Evolutionary conservation across 2,888 invertebrate species (phyloP).

Genomic region (Dryobotodes eremita): DNA sequence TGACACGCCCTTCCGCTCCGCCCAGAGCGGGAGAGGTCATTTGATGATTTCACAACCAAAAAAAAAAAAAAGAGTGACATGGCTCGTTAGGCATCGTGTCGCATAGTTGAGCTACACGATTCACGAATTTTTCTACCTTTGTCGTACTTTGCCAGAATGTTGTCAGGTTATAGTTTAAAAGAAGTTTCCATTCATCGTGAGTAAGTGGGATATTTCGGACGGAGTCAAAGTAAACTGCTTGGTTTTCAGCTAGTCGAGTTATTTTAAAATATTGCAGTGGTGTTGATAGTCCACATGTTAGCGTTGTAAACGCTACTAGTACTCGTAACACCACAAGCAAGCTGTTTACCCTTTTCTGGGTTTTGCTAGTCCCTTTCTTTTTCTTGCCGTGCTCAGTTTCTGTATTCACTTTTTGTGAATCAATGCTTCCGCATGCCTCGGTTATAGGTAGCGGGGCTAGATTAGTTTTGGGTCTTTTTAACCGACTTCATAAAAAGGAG

Average conservation of each 20-base stretch:
- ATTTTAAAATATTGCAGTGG: slow-evolving; percentile 7
- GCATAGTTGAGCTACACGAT: not conserved
- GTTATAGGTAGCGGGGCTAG: slow-evolving; percentile 8
- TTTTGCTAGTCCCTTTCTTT: not conserved
- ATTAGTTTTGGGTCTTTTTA: slow-evolving; percentile 21
- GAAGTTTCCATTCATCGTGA: slow-evolving; percentile 21
- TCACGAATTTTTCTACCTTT: slow-evolving; percentile 2
- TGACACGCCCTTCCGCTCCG: too few species aligned
- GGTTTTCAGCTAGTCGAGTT: not conserved
- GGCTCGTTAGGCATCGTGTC: not conserved
- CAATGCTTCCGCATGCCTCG: not conserved
- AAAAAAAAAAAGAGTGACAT: too few species aligned
- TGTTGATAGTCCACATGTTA: slow-evolving; percentile 3
- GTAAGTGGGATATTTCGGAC: slow-evolving; percentile 13
- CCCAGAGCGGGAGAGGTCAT: too few species aligned
- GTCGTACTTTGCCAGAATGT: slow-evolving; percentile 31
- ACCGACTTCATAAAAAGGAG: too few species aligned
- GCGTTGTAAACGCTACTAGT: slow-evolving; percentile 10
- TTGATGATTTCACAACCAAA: too few species aligned
- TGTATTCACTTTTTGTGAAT: not conserved
- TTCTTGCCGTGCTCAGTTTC: not conserved
- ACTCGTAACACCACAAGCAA: not conserved
- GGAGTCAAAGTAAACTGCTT: slow-evolving; percentile 9
- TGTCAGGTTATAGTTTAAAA: slow-evolving; percentile 23
- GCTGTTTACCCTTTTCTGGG: not conserved